Percentiles rank a stretch among this genome's conserved stretches.
Evolutionary conservation across 2,113 vertebrate genomes (phyloP).

Genomic region (Leptobrachium ailaonicum): DNA sequence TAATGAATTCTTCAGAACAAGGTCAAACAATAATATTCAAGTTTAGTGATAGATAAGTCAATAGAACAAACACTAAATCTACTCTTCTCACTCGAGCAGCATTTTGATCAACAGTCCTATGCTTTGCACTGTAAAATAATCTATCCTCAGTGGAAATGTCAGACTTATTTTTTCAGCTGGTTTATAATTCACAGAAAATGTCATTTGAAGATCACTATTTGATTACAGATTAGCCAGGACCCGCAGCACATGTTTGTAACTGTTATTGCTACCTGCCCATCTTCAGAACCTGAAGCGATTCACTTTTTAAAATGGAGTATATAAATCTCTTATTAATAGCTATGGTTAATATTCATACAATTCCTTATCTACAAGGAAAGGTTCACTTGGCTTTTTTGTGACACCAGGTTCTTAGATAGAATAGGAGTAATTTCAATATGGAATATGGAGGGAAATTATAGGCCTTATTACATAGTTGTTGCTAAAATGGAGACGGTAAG

Average conservation of each 20-base stretch:
- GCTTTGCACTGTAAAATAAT: slow-evolving; percentile 69
- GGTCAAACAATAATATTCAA: slow-evolving; percentile 40
- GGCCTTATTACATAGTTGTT: no score
- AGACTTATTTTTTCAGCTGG: slow-evolving; percentile 59
- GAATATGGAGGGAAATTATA: no score
- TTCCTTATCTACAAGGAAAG: no score
- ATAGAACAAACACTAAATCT: slow-evolving; percentile 42
- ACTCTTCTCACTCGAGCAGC: slow-evolving; percentile 22
- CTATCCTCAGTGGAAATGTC: slow-evolving; percentile 65
- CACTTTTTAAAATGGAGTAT: neutral
- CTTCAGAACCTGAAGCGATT: neutral
- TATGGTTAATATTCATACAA: no score
- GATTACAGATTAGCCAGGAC: slow-evolving; percentile 56
- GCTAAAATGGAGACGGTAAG: no score
- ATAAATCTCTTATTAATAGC: neutral
- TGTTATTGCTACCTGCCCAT: slow-evolving; percentile 47
- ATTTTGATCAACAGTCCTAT: slow-evolving; percentile 46
- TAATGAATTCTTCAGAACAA: slow-evolving; percentile 41
- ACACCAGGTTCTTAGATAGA: no score
- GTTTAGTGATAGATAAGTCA: slow-evolving; percentile 35
- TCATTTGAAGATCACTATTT: slow-evolving; percentile 66
- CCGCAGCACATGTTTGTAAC: slow-evolving; percentile 57
- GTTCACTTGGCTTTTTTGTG: no score
- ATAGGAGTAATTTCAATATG: no score
- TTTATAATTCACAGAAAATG: slow-evolving; percentile 57